Evolutionary conservation across 2,113 vertebrate species (phyloP), one percentile per base, ranked within the genome.

Genomic region (Maccullochella peelii): DNA sequence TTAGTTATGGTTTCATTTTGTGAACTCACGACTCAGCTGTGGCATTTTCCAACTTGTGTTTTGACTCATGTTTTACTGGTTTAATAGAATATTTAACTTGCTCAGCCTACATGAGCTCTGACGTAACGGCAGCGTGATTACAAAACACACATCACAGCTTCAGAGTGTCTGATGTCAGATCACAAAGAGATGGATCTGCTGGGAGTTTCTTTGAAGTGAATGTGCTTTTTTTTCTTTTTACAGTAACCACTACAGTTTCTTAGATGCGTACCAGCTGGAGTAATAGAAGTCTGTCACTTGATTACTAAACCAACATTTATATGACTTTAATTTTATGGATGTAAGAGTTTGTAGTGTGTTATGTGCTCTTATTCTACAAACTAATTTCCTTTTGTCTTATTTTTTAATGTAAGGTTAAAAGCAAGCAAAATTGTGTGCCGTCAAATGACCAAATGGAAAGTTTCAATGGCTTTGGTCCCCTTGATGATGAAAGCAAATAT

Each of bases 401-500:
- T 72, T 82, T 68, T 62, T 14, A 8, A 50, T 12, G 38, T 74
- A 18, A 55, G 44, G 25, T 52, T 71, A 62, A 74, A 63, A 55
- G 50, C 50, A 33, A 61, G 6, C 27, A 11, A 14, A 21, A 61
- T 27, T 20, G 18, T 49, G 36, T 63, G 27, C 65, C 77, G 77
- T 83, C 68, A 79, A 80, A 62, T 67, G 54, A 72, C 62, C 55
- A 36, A 78, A 85, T 20, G 57, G 73, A 81, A 90, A 73, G 69
- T 90, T 85, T 86, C 52, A 47, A 79, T 75, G 71, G 70, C 73
- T 83, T 85, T 68, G 54, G 66, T 72, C 75, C 30, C 54, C 62
- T 55, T 72, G 66, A 77, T 80, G 87, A 87, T 86, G 85, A 93
- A 88, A 86, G 89, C 73, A 86, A 82, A 91, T 91, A 93, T 86